Evolutionary conservation across 2,797 vertebrate species (phyloP).

Genomic region (Sorex maritimensis): DNA sequence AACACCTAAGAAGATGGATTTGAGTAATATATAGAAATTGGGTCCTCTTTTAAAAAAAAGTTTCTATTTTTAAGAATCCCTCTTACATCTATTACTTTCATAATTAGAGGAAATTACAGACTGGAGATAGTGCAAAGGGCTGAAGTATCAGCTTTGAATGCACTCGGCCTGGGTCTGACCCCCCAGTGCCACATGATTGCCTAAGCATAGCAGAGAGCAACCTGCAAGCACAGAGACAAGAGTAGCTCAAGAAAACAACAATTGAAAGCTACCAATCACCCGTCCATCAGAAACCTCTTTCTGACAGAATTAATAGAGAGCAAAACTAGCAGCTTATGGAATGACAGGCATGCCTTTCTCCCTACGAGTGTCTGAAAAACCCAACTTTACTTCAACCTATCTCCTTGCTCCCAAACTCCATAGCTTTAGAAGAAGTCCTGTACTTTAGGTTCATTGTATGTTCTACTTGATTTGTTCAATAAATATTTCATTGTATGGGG

Average conservation of each 20-base stretch:
- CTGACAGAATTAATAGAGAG: not conserved
- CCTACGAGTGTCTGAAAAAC: not conserved
- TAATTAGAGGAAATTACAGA: too few relatives aligned
- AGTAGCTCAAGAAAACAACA: too few relatives aligned
- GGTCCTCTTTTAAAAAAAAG: constrained; percentile 10
- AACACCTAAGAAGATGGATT: not conserved
- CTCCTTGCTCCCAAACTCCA: not conserved
- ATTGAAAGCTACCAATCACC: too few relatives aligned
- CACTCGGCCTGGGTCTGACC: too few relatives aligned
- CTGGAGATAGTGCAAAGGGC: too few relatives aligned
- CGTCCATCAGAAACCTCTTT: not conserved
- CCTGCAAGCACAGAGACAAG: too few relatives aligned
- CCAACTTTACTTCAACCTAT: not conserved
- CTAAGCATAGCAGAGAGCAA: too few relatives aligned
- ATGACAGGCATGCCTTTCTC: not conserved
- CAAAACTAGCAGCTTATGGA: not conserved
- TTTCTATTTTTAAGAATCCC: too few relatives aligned
- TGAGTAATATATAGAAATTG: constrained; percentile 7
- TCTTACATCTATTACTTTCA: not conserved
- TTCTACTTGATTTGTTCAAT: not conserved
- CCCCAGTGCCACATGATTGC: too few relatives aligned
- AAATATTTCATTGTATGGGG: too few relatives aligned
- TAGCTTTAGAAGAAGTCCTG: not conserved
- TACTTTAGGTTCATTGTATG: not conserved
- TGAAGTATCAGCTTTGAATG: too few relatives aligned